Evolutionary conservation across 2,797 vertebrate genomes (phyloP).

Genomic region (Propithecus deckenii): DNA sequence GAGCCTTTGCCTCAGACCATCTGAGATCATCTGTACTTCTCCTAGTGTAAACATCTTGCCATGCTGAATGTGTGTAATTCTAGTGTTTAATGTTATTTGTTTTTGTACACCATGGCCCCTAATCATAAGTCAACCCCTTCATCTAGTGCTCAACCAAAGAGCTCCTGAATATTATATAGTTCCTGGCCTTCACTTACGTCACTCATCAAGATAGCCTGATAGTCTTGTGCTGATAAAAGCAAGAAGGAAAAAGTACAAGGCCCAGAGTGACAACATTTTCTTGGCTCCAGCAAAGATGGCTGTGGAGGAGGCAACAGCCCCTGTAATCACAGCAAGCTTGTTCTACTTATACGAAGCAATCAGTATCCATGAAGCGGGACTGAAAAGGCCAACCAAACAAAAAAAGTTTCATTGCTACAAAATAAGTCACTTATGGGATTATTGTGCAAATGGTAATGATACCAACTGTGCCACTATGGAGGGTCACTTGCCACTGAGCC

Average conservation of each 20-base stretch:
- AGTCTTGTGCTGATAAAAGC: not conserved
- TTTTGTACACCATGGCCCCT: not conserved
- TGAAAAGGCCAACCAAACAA: not conserved
- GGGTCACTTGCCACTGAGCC: not conserved
- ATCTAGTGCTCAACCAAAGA: constrained; percentile 29
- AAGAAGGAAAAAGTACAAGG: not conserved
- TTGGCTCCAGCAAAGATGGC: not conserved
- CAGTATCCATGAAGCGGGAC: not conserved
- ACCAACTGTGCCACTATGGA: not conserved
- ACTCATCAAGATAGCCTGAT: not conserved
- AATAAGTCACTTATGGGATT: not conserved
- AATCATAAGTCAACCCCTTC: constrained; percentile 43
- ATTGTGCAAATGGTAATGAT: not conserved
- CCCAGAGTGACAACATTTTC: not conserved
- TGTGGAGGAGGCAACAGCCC: not conserved
- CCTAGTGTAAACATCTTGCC: not conserved
- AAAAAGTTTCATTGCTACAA: not conserved
- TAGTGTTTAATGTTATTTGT: not conserved
- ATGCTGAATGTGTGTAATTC: not conserved
- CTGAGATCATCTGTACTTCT: constrained; percentile 18
- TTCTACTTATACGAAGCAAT: not conserved
- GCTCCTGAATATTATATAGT: not conserved
- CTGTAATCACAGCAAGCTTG: not conserved
- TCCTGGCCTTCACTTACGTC: not conserved
- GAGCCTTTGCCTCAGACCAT: not conserved